Conservation (phyloP, 2,888 invertebrate species). For the Orthonychiurus folsomi region DNA sequence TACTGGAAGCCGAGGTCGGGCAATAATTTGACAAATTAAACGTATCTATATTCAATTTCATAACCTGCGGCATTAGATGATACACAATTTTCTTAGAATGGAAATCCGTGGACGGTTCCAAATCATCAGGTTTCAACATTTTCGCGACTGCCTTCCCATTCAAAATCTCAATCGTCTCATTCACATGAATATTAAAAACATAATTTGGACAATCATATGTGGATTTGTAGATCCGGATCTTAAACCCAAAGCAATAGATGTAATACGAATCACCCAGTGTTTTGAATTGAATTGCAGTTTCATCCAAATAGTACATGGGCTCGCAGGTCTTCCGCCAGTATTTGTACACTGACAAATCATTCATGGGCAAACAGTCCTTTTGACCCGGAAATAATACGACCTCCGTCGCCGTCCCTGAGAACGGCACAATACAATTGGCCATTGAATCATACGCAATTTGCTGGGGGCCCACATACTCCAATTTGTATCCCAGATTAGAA, state of each 20-base stretch:
- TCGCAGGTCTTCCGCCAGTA: conserved; percentile 9
- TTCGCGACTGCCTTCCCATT: neutral
- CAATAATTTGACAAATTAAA: neutral
- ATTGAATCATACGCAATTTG: neutral
- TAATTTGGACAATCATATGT: neutral
- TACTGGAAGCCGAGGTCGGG: too few relatives aligned
- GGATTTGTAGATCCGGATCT: neutral
- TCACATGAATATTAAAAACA: neutral
- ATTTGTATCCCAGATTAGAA: conserved; percentile 4
- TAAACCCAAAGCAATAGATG: conserved; percentile 1
- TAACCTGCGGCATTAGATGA: conserved; percentile 6
- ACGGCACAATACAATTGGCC: conserved; percentile 8
- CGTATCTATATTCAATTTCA: neutral
- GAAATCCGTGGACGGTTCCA: neutral
- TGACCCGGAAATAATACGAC: neutral
- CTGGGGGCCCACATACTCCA: conserved; percentile 9
- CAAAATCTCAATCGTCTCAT: conserved; percentile 4
- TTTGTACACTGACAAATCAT: conserved; percentile 10
- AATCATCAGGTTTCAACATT: neutral
- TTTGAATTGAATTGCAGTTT: conserved; percentile 4
- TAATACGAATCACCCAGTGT: neutral
- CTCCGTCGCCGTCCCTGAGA: neutral
- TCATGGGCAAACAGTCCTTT: conserved; percentile 4
- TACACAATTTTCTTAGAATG: neutral
- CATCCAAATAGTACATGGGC: conserved; percentile 9